These are phyloP conservation scores for Hiodon tergisus DNA, from an alignment of 2,113 vertebrate species.

Conservation along the genomic window DNA sequence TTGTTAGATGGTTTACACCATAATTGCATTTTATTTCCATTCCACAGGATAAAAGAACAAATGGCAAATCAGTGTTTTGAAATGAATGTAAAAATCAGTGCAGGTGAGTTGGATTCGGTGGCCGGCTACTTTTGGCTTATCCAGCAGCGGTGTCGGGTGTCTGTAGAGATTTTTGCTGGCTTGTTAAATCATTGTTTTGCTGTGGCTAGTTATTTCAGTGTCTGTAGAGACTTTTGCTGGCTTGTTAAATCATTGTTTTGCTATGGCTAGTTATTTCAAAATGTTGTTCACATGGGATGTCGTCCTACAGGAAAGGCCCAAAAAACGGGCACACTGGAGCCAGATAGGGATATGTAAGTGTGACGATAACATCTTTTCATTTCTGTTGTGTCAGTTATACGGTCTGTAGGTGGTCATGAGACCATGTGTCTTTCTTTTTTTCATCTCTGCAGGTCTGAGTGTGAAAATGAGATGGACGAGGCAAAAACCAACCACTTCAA, in stretches of 20 bases:
- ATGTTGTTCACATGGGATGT: not conserved
- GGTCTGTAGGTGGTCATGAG: not conserved
- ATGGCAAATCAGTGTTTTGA: slow-evolving; percentile 69
- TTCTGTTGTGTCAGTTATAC: not conserved
- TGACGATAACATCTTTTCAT: not conserved
- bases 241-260: not conserved
- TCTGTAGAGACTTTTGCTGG: not conserved
- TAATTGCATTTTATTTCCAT: slow-evolving; percentile 13
- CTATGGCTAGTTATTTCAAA: not conserved
- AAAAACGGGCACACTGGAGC: not conserved
- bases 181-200: not conserved
- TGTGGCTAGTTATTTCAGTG: not conserved
- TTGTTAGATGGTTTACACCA: too few relatives aligned
- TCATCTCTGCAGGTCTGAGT: slow-evolving; percentile 48
- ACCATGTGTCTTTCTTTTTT: not conserved
- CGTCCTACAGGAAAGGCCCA: slow-evolving; percentile 2
- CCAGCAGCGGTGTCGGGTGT: too few relatives aligned
- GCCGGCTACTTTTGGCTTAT: too few relatives aligned
- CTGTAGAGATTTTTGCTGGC: not conserved
- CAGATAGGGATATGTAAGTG: slow-evolving; percentile 18
- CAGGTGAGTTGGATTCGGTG: slow-evolving; percentile 41
- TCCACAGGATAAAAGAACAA: slow-evolving; percentile 59
- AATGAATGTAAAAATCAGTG: slow-evolving; percentile 54
- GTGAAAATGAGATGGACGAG: slow-evolving; percentile 51
- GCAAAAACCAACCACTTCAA: slow-evolving; percentile 54